Evolutionary conservation across 2,888 invertebrate genomes (phyloP).

Genomic region (Lamellibrachia columna): DNA sequence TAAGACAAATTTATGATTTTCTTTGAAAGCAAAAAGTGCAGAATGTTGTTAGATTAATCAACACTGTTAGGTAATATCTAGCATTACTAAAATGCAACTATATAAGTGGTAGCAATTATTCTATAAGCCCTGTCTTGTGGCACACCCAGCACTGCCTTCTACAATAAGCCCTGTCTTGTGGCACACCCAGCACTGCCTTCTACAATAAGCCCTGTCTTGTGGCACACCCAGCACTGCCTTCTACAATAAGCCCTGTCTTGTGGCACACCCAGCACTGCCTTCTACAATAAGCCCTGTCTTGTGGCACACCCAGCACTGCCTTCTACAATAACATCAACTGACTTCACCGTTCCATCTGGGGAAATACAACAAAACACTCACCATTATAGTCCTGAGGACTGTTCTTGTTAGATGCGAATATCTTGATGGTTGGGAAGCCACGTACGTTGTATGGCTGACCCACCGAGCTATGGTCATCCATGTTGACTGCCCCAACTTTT

Average conservation of each 20-base stretch:
- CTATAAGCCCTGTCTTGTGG: background rate
- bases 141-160: no score
- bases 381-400: conserved; percentile 85
- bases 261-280: no score
- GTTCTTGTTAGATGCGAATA: conserved; percentile 86
- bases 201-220: background rate
- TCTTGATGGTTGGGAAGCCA: conserved; percentile 96
- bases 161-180: no score
- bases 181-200: no score
- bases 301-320: background rate
- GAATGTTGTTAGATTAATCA: no score
- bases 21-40: no score
- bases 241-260: no score
- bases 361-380: conserved; percentile 71
- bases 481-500: conserved; percentile 94
- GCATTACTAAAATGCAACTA: background rate
- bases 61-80: background rate
- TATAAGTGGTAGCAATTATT: background rate
- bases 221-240: no score
- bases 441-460: conserved; percentile 82
- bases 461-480: conserved; percentile 86
- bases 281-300: background rate
- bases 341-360: conserved; percentile 65
- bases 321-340: conserved; percentile 21
- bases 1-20: no score